Evolutionary conservation across 2,113 vertebrate genomes (phyloP), one percentile per base, ranked within the genome.

Genomic region (Carassius gibelio): DNA sequence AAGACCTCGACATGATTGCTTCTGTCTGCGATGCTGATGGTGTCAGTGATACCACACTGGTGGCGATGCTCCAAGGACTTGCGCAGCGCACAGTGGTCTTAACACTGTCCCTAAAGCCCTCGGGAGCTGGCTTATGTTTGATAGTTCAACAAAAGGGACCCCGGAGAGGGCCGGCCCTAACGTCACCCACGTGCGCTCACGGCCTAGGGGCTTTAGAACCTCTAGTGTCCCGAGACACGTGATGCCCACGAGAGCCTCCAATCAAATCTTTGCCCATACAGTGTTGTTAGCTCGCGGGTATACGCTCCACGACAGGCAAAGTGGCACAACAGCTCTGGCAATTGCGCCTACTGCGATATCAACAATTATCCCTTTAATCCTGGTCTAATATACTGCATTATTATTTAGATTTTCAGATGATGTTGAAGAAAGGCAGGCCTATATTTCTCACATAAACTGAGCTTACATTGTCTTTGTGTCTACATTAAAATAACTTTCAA

Each of bases 71-170:
- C 64, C 78, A 14, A 52, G 50, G 50, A 52, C 50, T 13, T 10
- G 50, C 50, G 50, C 50, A 57, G 78, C 26, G 61, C 75, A 61
- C 71, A 62, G 72, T 82, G 85, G 45, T 83, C 69, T 86, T 84
- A 84, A 80, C 81, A 92, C 92, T 93, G 91, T 93, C 94, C 95
- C 95, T 95, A 95, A 94, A 95, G 94, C 94, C 94, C 95, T 93
- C 87, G 93, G 94, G 93, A 95, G 92, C 94, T 91, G 91, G 96
- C 95, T 96, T 97, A 97, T 95, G 97, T 97, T 95, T 94, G 95
- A 95, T 95, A 93, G 91, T 94, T 91, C 93, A 97, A 98, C 97
- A 98, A 98, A 97, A 96, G 98, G 96, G 96, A 97, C 96, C 96
- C 96, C 87, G 94, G 95, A 96, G 97, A 98, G 97, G 97, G 96